phyloP scores from a whole-genome alignment of 2,888 invertebrate genomes.

The Calephelis perditalis region DNA sequence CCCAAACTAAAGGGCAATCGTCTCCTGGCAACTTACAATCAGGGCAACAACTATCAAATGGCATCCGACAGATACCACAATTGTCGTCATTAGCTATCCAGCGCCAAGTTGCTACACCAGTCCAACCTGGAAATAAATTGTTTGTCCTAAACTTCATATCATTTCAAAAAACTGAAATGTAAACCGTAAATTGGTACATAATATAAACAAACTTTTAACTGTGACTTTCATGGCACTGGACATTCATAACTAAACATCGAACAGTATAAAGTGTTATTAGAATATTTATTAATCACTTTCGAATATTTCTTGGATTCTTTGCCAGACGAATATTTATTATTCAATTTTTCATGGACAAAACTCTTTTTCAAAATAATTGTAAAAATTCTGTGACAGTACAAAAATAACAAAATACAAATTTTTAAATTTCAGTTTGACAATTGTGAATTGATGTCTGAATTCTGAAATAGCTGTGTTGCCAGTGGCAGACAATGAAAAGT shows the following conservation, averaged over 20 bases:
- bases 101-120: constrained; percentile 97
- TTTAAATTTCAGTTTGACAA: no score
- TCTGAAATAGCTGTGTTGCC: no score
- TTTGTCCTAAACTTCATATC: constrained; percentile 10
- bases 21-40: constrained; percentile 98
- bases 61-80: constrained; percentile 99
- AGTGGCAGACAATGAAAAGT: no score
- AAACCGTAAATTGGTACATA: constrained; percentile 15
- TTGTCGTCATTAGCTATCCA: constrained; percentile 99
- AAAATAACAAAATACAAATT: no score
- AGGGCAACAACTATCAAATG: constrained; percentile 98
- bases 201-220: constrained; percentile 76
- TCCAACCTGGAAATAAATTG: constrained; percentile 82
- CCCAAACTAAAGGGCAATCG: constrained; percentile 99
- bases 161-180: background rate
- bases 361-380: no score
- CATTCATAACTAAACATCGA: constrained; percentile 19
- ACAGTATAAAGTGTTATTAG: background rate
- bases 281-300: no score
- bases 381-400: no score
- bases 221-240: constrained; percentile 77
- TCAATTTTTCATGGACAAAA: no score
- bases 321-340: no score
- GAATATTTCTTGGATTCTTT: no score
- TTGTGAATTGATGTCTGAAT: no score